phyloP scores from a whole-genome alignment of 2,888 invertebrate genomes.

The Tetropium fuscum region DNA sequence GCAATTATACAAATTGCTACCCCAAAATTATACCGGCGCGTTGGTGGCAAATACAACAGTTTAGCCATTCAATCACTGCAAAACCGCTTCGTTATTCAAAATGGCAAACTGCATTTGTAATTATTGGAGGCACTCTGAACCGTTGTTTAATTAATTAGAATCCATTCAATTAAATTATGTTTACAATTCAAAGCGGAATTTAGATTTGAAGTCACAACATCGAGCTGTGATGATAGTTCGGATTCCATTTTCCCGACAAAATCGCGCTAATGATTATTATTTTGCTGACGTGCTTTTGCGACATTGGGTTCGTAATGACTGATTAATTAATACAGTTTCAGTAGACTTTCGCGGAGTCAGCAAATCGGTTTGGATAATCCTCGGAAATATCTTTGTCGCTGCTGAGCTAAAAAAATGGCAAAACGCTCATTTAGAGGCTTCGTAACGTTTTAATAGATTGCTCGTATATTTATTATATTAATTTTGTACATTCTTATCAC shows the following conservation, averaged over 20 bases:
- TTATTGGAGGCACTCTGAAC: conserved; percentile 10
- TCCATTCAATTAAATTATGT: conserved; percentile 22
- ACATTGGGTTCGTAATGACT: conserved; percentile 17
- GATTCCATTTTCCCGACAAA: conserved; percentile 14
- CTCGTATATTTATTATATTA: too few species aligned
- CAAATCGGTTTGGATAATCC: too few species aligned
- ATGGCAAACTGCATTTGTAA: conserved; percentile 11
- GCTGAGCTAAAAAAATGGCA: too few species aligned
- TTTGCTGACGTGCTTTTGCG: conserved; percentile 21
- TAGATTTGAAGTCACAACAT: conserved; percentile 21
- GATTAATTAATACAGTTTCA: conserved; percentile 17
- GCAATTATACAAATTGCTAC: too few species aligned
- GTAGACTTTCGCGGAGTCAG: too few species aligned
- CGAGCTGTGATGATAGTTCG: conserved; percentile 18
- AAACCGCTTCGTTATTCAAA: conserved; percentile 1
- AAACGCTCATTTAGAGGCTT: too few species aligned
- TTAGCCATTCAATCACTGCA: too few species aligned
- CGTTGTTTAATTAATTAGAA: conserved; percentile 20
- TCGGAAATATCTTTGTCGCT: too few species aligned
- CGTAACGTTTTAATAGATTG: too few species aligned
- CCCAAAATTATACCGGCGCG: too few species aligned
- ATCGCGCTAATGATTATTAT: conserved; percentile 19
- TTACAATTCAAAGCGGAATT: conserved; percentile 18
- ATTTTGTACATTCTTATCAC: too few species aligned
- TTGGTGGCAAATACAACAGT: too few species aligned